These are phyloP conservation scores for Cancer borealis DNA, from an alignment of 2,888 invertebrate genomes.

Conservation along the genomic window DNA sequence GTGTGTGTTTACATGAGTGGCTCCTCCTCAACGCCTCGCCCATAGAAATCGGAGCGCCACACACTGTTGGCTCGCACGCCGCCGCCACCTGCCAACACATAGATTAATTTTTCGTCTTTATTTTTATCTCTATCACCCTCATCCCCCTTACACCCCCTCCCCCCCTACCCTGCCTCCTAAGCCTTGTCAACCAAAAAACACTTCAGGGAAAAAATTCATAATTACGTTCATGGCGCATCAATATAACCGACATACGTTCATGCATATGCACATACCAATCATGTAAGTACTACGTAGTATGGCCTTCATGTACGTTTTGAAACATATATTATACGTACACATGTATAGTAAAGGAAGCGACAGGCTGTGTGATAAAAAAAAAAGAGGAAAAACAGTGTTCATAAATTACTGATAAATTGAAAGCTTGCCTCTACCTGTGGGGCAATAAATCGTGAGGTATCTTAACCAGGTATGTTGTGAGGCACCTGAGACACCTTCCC, in stretches of 20 bases:
- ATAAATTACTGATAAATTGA: background rate
- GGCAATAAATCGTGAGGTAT: background rate
- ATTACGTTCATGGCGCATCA: background rate
- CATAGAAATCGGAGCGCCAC: background rate
- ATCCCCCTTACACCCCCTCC: background rate
- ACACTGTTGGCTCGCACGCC: background rate
- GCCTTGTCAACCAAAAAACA: background rate
- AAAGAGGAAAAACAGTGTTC: no score
- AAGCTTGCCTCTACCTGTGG: background rate
- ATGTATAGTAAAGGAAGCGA: no score
- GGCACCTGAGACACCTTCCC: background rate
- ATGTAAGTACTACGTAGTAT: no score
- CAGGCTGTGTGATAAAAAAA: no score
- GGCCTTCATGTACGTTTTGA: no score
- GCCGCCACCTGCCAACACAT: conserved; percentile 26
- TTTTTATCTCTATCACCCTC: background rate
- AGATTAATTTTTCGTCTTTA: background rate
- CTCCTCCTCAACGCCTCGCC: background rate
- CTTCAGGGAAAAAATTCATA: background rate
- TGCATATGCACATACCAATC: no score
- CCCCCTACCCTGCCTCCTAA: background rate
- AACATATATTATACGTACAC: no score
- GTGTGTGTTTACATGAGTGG: background rate
- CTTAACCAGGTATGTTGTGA: background rate
- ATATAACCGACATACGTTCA: background rate